Evolutionary conservation across 1,140 invertebrate genomes (phyloP).

Genomic region (Heliconius congener): DNA sequence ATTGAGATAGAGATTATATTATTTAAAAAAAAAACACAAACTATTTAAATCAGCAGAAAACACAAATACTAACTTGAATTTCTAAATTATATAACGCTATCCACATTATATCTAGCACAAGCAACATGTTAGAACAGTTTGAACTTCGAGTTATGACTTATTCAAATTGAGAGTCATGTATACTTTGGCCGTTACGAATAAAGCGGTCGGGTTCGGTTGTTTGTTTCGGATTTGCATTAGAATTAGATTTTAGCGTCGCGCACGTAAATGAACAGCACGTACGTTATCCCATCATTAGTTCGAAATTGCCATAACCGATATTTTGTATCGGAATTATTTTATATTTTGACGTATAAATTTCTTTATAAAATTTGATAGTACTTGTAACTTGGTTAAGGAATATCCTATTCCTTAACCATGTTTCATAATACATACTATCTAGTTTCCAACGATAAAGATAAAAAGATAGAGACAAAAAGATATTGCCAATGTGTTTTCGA

Average conservation of each 20-base stretch:
- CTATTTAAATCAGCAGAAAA: not conserved
- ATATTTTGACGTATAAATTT: not conserved
- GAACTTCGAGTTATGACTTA: slow-evolving; percentile 34
- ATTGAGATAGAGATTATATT: too few species aligned
- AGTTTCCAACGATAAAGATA: too few species aligned
- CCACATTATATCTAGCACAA: slow-evolving; percentile 1
- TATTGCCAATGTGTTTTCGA: too few species aligned
- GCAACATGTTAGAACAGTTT: slow-evolving; percentile 31
- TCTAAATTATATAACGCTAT: not conserved
- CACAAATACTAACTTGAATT: not conserved
- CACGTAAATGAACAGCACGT: slow-evolving; percentile 54
- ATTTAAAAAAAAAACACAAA: not conserved
- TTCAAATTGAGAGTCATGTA: slow-evolving; percentile 41
- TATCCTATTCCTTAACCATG: too few species aligned
- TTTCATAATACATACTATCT: too few species aligned
- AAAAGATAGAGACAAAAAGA: too few species aligned
- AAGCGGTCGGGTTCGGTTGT: slow-evolving; percentile 41
- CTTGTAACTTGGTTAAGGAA: too few species aligned
- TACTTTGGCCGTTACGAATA: slow-evolving; percentile 34
- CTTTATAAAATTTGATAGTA: not conserved
- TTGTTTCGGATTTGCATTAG: slow-evolving; percentile 63
- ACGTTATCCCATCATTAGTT: slow-evolving; percentile 13
- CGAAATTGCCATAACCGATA: not conserved
- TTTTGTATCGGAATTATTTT: not conserved
- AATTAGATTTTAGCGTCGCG: slow-evolving; percentile 53